These are phyloP conservation scores for Biston stratarius DNA, from an alignment of 2,888 invertebrate genomes.

Conservation along the genomic window DNA sequence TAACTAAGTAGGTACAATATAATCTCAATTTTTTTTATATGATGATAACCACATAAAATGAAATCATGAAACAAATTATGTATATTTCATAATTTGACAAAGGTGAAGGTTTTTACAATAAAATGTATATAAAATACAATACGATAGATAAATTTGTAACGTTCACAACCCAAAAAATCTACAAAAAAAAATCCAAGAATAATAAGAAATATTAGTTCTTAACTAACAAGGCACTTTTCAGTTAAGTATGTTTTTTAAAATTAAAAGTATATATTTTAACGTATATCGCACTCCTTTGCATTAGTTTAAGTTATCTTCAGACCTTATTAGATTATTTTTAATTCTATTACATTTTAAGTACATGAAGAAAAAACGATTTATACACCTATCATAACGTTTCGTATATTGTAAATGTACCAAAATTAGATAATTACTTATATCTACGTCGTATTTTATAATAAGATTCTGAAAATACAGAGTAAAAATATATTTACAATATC, in stretches of 20 bases:
- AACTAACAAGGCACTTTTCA: slow-evolving; percentile 38
- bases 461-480: slow-evolving; percentile 17
- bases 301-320: slow-evolving; percentile 5
- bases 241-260: background rate
- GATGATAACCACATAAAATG: slow-evolving; percentile 10
- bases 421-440: slow-evolving; percentile 34
- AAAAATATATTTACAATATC: slow-evolving; percentile 49
- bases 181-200: slow-evolving; percentile 31
- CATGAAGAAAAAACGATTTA: slow-evolving; percentile 26
- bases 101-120: no score
- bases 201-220: slow-evolving; percentile 21
- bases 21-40: slow-evolving; percentile 46
- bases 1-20: slow-evolving; percentile 36
- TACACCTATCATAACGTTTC: slow-evolving; percentile 39
- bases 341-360: slow-evolving; percentile 28
- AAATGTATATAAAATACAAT: no score
- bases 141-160: slow-evolving; percentile 14
- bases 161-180: slow-evolving; percentile 42
- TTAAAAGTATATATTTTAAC: background rate
- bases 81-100: slow-evolving; percentile 30
- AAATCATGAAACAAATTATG: slow-evolving; percentile 45
- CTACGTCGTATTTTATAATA: slow-evolving; percentile 15
- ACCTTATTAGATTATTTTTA: slow-evolving; percentile 7
- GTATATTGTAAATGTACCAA: slow-evolving; percentile 46
- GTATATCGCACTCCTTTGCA: slow-evolving; percentile 1